Evolutionary conservation across 1,140 invertebrate genomes (phyloP), one percentile per base, ranked within the genome.

Genomic region (Drosophila prosaltans): DNA sequence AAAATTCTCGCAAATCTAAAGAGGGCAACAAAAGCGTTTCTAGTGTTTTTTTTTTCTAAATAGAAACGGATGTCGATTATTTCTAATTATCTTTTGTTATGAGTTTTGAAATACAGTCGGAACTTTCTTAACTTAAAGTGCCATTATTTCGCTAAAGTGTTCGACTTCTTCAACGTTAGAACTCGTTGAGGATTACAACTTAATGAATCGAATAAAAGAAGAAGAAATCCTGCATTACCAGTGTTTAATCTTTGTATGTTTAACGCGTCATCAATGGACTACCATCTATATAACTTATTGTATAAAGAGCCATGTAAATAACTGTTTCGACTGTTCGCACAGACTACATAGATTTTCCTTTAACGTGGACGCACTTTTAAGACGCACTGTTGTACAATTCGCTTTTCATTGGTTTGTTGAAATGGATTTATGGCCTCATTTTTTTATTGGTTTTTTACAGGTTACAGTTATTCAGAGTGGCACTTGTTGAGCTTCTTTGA

Each of bases 401-500:
- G 8, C 8, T 26, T 24, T 8, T 26, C 1, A 10, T 4, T 51
- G 26, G 21, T 3, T 26, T 11, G 45, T 51, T 48, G 6, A 48
- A 24, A 48, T 24, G 45, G 45, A 21, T 48, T 48, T 21, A 48
- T 48, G 45, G 45, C 16, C 45, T 51, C 32, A 36, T 36, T 6
- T 36, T 8, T 51, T 51, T 51, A 51, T 51, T 51, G 45, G 45
- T 51, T 51, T 51, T 51, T 51, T 51, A 16, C 16, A 16, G 16
- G 16, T 51, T 51, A 51, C 21, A 26, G 45, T 21, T 26, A 51
- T 21, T 51, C 8, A 24, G 39, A 48, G 67, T 5, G 24, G 0
- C 36, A 30, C 28, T 57, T 63, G 36, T 11, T 72, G 45, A 24
- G 45, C 45, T 51, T 51, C 21, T 51, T 51, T 51, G 45, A 51